Evolutionary conservation across 2,113 vertebrate species (phyloP).

Genomic region (Tetrax tetrax): DNA sequence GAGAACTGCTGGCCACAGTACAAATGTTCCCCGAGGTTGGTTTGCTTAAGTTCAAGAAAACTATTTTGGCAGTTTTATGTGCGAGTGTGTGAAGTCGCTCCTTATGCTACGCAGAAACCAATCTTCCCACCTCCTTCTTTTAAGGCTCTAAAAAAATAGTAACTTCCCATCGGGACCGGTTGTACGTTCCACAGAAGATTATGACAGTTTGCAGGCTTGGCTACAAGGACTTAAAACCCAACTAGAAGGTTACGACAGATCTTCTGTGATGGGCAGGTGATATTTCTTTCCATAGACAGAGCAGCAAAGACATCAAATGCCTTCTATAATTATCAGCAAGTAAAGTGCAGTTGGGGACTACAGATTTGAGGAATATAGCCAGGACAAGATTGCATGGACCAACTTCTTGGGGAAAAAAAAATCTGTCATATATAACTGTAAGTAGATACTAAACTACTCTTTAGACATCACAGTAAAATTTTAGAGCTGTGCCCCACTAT

Average conservation of each 20-base stretch:
- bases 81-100: not conserved
- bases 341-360: not conserved
- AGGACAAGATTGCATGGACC: not conserved
- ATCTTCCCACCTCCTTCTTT: not conserved
- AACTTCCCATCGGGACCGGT: not conserved
- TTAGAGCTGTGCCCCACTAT: not conserved
- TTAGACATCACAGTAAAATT: not conserved
- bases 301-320: not conserved
- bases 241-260: not conserved
- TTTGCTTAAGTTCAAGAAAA: not conserved
- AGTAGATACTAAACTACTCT: not conserved
- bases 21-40: not conserved
- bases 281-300: not conserved
- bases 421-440: not conserved
- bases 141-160: not conserved
- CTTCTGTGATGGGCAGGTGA: not conserved
- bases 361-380: not conserved
- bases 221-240: not conserved
- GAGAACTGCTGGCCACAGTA: not conserved
- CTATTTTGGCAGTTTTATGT: not conserved
- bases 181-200: not conserved
- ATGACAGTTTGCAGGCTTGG: not conserved
- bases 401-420: not conserved
- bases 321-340: not conserved
- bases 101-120: slow-evolving; percentile 11